Evolutionary conservation across 2,797 vertebrate genomes (phyloP), one percentile per base, ranked within the genome.

Genomic region (Schizopygopsis pylzovi): DNA sequence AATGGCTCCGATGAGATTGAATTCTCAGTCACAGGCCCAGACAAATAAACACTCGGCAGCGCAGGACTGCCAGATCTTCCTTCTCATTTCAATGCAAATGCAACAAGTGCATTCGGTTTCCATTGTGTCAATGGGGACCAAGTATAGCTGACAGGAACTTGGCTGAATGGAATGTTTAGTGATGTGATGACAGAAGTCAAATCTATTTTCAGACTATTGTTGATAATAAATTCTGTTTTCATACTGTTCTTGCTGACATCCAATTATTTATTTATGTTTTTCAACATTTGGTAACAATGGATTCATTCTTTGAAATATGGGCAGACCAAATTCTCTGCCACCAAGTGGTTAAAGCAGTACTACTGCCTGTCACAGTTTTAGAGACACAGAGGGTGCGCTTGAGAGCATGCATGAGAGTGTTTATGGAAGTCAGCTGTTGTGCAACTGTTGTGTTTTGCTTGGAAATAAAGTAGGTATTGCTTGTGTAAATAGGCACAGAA

Each of bases 1-100:
- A 88, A 83, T 86, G 67, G 68, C 43, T 82, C 68, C 54, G 84
- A 80, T 79, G 81, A 80, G 81, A 88, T 77, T 72, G 75, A 82
- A 71, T 82, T 73, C 68, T 54, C 65, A 8, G 56, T 54, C 86
- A 68, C 61, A 6, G 49, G 78, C 70, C 82, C 72, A 84, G 73
- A 85, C 43, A 82, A 82, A 85, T 79, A 85, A 87, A 89, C 73
- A 79, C 49, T 28, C 13, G 3, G 28, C 45, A 43, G 63, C 0
- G 1, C 16, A 54, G 49, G 39, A 15, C 39, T 83, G 73, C 56
- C 73, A 85, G 68, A 84, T 82, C 83, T 84, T 79, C 47, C 33
- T 63, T 63, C n/a, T 85, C 63, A 85, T 70, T 84, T 75, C 63
- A 6, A 73, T 79, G 43, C 82, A 82, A 75, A 85, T 79, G 41